Percentiles rank a stretch among this genome's conserved stretches.
Conservation (phyloP, 2,888 invertebrate genomes). For the Exephanes ischioxanthus region DNA sequence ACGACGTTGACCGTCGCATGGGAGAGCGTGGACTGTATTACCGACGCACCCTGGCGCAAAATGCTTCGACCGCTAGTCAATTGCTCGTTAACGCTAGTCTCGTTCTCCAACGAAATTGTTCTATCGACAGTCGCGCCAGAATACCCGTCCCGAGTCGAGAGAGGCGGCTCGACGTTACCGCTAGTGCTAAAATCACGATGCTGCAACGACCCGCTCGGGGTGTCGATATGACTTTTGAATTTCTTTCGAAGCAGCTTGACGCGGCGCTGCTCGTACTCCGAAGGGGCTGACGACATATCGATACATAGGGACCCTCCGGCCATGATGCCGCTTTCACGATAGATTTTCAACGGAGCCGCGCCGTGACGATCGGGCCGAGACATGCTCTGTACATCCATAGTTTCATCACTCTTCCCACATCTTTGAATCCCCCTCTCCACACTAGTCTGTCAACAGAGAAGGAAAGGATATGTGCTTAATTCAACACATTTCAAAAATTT, state of each 20-base stretch:
- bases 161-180: slow-evolving; percentile 8
- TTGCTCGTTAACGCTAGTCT: slow-evolving; percentile 33
- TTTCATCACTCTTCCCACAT: slow-evolving; percentile 85
- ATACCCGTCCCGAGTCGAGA: slow-evolving; percentile 7
- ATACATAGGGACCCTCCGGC: slow-evolving; percentile 78
- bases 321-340: slow-evolving; percentile 78
- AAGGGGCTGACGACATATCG: slow-evolving; percentile 74
- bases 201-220: slow-evolving; percentile 40
- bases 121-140: neutral
- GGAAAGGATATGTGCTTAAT: slow-evolving; percentile 87
- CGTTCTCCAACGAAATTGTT: slow-evolving; percentile 40
- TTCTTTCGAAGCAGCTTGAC: slow-evolving; percentile 62
- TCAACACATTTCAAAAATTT: slow-evolving; percentile 78
- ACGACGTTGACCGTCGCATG: slow-evolving; percentile 51
- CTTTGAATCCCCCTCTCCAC: slow-evolving; percentile 85
- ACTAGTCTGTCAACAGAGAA: slow-evolving; percentile 90
- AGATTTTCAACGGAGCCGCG: slow-evolving; percentile 76
- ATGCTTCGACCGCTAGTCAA: slow-evolving; percentile 56
- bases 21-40: slow-evolving; percentile 78
- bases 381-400: slow-evolving; percentile 80
- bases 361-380: slow-evolving; percentile 77
- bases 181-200: slow-evolving; percentile 36
- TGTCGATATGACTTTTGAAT: slow-evolving; percentile 51
- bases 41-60: slow-evolving; percentile 79
- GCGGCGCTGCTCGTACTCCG: slow-evolving; percentile 64